Base-by-base conservation (phyloP, 2,888 invertebrate genomes). In the Cistogaster globosa region DNA sequence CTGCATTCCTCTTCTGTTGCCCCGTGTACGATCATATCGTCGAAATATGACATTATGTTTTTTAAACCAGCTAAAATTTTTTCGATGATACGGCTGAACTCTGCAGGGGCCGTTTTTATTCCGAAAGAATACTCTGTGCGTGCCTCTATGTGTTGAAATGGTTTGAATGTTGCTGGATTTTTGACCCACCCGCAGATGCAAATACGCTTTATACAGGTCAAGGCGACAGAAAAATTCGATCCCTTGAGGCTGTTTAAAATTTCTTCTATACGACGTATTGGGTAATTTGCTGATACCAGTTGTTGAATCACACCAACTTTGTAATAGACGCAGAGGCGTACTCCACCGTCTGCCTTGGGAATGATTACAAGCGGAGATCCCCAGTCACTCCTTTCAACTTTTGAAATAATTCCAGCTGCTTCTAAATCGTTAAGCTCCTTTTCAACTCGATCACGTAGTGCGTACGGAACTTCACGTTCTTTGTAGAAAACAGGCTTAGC, bases 161-260 rank as follows among this genome's bases (percentile, higher is more conserved):
- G 38, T 38, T 38, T 38, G 38, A 9, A 38, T 9, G 38, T 58
- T n/a, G 5, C 71, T 83, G 0, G 72, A 79, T 71, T 80, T 55
- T 42, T 53, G 45, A 45, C 55, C 55, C 2, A 85, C 83, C 32
- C 20, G 38, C 38, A 83, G 51, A 69, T 85, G 85, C 38, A 86
- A 38, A 68, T 85, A 83, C 2, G 83, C 83, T 51, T 86, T 87
- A 45, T 78, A 85, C 3, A 85, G 55, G 58, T 87, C 76, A 18
- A 86, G 71, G 0, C 79, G 71, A 48, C 71, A 84, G 26, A 84
- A 83, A 67, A 72, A 85, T 55, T 82, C 18, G 79, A 86, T 9
- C 63, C 75, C 18, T 72, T 75, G 2, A 79, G 71, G 6, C 26
- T 80, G n/a, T 87, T 79, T 18, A 87, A 63, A 60, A 87, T 83